A percentile compares a stretch with the other conserved stretches of the same genome.
Conservation (phyloP, 2,797 vertebrate genomes). For the Ptychadena robeensis region DNA sequence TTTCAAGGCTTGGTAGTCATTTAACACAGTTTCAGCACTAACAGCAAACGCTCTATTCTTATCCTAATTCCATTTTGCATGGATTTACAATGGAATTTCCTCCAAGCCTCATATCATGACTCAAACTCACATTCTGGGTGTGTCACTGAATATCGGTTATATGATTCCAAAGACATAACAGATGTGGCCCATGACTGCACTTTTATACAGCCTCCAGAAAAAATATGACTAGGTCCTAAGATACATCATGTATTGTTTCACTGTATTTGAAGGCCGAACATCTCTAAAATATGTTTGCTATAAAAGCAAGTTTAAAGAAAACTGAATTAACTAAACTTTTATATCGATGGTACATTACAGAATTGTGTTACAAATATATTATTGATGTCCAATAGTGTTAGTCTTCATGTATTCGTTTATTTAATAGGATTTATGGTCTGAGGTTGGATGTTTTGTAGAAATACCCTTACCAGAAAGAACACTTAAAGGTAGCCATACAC, state of each 20-base stretch:
- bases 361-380: too few relatives aligned
- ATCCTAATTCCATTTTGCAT: slow-evolving; percentile 33
- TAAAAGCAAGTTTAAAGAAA: not conserved
- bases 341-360: too few relatives aligned
- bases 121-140: slow-evolving; percentile 29
- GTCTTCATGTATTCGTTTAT: not conserved
- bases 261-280: not conserved
- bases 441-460: too few relatives aligned
- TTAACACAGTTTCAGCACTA: slow-evolving; percentile 1
- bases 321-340: not conserved
- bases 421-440: too few relatives aligned
- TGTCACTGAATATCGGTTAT: slow-evolving; percentile 36
- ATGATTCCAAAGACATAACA: slow-evolving; percentile 29
- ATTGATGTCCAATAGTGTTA: too few relatives aligned
- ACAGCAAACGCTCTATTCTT: not conserved
- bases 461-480: too few relatives aligned
- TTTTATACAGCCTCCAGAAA: slow-evolving; percentile 8
- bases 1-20: not conserved
- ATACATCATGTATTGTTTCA: not conserved
- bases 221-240: slow-evolving; percentile 5
- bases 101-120: slow-evolving; percentile 28
- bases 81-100: slow-evolving; percentile 42
- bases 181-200: slow-evolving; percentile 26
- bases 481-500: too few relatives aligned
- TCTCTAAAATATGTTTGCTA: not conserved